A percentile compares a stretch with the other conserved stretches of the same genome.
phyloP scores from a whole-genome alignment of 2,888 invertebrate genomes.

The Stenurella melanura region DNA sequence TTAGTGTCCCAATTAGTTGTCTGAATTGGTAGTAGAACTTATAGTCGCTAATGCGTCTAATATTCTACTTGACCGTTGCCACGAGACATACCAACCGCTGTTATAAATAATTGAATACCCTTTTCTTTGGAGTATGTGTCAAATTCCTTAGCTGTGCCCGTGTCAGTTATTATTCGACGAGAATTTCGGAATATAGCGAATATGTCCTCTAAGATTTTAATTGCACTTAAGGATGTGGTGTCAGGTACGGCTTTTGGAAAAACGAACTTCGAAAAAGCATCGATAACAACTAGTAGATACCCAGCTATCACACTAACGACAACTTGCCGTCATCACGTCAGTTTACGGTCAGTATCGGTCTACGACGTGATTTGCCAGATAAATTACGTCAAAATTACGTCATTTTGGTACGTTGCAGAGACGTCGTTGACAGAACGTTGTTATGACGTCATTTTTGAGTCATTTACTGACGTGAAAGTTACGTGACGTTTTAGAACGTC shows the following conservation, averaged over 20 bases:
- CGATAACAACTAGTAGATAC: conserved; percentile 66
- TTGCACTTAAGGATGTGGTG: conserved; percentile 61
- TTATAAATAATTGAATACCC: too few relatives aligned
- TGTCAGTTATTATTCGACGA: conserved; percentile 65
- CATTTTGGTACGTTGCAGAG: too few relatives aligned
- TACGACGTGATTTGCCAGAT: too few relatives aligned
- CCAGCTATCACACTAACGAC: too few relatives aligned
- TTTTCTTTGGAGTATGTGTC: conserved; percentile 61
- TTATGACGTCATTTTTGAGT: too few relatives aligned
- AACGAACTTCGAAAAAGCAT: conserved; percentile 68
- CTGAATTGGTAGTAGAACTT: conserved; percentile 49
- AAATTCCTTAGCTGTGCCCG: conserved; percentile 66
- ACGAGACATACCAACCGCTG: too few relatives aligned
- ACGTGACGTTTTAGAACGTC: too few relatives aligned
- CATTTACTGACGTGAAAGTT: too few relatives aligned
- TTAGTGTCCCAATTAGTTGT: conserved; percentile 60
- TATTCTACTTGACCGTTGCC: conserved; percentile 67
- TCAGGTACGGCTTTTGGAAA: conserved; percentile 63
- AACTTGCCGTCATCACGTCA: too few relatives aligned
- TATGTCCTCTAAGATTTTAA: conserved; percentile 62
- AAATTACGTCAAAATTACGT: too few relatives aligned
- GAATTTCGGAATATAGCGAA: conserved; percentile 62
- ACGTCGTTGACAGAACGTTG: too few relatives aligned
- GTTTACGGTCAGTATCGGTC: too few relatives aligned
- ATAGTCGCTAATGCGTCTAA: conserved; percentile 55